Percentiles rank a stretch among this genome's conserved stretches.
Evolutionary conservation across 1,140 invertebrate genomes (phyloP).

Genomic region (Meloidogyne exigua): DNA sequence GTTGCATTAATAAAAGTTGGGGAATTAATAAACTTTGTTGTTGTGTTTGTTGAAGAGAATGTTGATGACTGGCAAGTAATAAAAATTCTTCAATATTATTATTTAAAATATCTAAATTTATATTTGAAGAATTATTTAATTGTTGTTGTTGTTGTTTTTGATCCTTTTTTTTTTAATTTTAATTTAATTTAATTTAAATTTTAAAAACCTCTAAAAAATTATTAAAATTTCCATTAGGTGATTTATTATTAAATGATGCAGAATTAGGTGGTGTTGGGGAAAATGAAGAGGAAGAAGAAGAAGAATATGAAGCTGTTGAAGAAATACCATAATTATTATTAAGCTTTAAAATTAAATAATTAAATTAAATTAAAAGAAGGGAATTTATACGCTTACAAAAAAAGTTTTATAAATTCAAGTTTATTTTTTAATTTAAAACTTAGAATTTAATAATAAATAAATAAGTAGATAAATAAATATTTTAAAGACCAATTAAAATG

Average conservation of each 20-base stretch:
- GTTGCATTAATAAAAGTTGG: not conserved
- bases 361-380: no score
- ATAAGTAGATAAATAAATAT: no score
- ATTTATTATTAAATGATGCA: not conserved
- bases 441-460: no score
- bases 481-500: no score
- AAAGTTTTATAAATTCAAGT: no score
- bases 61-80: not conserved
- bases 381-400: no score
- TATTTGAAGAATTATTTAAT: not conserved
- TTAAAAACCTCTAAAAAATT: not conserved
- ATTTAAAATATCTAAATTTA: not conserved
- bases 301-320: slow-evolving; percentile 4
- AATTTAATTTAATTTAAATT: not conserved
- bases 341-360: not conserved
- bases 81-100: not conserved
- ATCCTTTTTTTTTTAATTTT: not conserved
- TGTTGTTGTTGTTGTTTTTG: not conserved
- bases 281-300: not conserved
- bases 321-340: not conserved
- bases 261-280: not conserved
- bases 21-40: not conserved
- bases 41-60: not conserved
- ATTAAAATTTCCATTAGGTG: not conserved
- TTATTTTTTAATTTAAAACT: no score